These are phyloP conservation scores for Poeciliopsis presidionis DNA, from an alignment of 2,797 vertebrate species.

Conservation along the genomic window DNA sequence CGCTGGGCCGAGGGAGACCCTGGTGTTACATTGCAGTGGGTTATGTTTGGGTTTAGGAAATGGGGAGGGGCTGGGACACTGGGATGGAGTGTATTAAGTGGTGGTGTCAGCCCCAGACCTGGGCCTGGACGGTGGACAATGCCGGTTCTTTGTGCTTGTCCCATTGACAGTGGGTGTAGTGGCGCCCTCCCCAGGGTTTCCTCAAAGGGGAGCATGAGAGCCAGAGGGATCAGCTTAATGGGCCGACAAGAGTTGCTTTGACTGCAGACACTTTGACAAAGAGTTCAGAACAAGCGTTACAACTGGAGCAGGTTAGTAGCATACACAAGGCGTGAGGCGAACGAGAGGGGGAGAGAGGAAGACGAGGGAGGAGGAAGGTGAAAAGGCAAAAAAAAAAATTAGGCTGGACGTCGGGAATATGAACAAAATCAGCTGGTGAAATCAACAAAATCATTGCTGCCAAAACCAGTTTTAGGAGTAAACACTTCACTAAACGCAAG, in stretches of 20 bases:
- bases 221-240: slow-evolving; percentile 80
- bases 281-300: slow-evolving; percentile 68
- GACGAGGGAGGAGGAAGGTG: slow-evolving; percentile 8
- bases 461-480: slow-evolving; percentile 7
- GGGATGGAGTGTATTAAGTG: slow-evolving; percentile 69
- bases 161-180: slow-evolving; percentile 74
- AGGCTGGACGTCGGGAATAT: slow-evolving; percentile 1
- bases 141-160: slow-evolving; percentile 70
- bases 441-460: slow-evolving; percentile 21
- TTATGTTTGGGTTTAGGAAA: slow-evolving; percentile 64
- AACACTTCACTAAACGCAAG: slow-evolving; percentile 35
- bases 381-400: slow-evolving; percentile 5
- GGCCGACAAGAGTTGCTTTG: slow-evolving; percentile 79
- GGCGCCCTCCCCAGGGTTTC: slow-evolving; percentile 73
- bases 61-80: slow-evolving; percentile 35
- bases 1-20: slow-evolving; percentile 57
- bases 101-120: slow-evolving; percentile 67
- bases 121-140: slow-evolving; percentile 71
- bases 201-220: slow-evolving; percentile 76
- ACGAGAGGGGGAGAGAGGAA: slow-evolving; percentile 15
- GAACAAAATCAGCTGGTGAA: slow-evolving; percentile 11
- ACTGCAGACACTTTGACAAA: slow-evolving; percentile 78
- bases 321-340: slow-evolving; percentile 46
- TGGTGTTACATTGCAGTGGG: slow-evolving; percentile 65
- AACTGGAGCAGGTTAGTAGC: slow-evolving; percentile 69